Evolutionary conservation across 30 jellyfish, hydroid and myxozoan species (phyloP).

Genomic region (Aurelia aurita): DNA sequence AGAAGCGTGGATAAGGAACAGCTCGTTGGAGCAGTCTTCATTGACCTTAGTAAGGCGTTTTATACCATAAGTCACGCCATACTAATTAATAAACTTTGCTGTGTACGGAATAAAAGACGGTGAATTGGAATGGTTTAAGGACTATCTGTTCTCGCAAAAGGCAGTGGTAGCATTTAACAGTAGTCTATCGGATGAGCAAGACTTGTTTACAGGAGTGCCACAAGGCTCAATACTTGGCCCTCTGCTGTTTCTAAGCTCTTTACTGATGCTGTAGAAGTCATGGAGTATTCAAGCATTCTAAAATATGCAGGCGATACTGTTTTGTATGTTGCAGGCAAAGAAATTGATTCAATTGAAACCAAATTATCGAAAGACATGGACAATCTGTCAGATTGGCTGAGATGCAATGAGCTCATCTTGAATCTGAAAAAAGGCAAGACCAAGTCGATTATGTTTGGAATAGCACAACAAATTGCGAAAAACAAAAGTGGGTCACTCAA

Average conservation of each 20-base stretch:
- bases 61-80: conserved; percentile 2
- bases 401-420: neutral
- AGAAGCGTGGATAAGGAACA: conserved; percentile 5
- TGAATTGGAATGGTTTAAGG: conserved; percentile 24
- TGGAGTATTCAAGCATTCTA: conserved; percentile 10
- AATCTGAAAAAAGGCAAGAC: too few relatives aligned
- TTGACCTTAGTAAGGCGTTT: neutral
- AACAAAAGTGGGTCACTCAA: neutral
- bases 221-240: conserved; percentile 27
- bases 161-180: conserved; percentile 11
- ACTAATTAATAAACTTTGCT: conserved; percentile 23
- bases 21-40: conserved; percentile 19
- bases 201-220: conserved; percentile 23
- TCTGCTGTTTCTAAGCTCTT: neutral
- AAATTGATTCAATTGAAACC: neutral
- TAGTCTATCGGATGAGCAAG: conserved; percentile 25
- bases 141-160: conserved; percentile 26
- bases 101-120: neutral
- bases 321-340: neutral
- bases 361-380: neutral
- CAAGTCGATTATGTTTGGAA: too few relatives aligned
- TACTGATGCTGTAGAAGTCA: conserved; percentile 3
- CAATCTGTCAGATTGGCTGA: neutral
- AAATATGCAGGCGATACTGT: conserved; percentile 32
- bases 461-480: too few relatives aligned